Evolutionary conservation across 2,888 invertebrate species (phyloP).

Genomic region (Poecilus cupreus): DNA sequence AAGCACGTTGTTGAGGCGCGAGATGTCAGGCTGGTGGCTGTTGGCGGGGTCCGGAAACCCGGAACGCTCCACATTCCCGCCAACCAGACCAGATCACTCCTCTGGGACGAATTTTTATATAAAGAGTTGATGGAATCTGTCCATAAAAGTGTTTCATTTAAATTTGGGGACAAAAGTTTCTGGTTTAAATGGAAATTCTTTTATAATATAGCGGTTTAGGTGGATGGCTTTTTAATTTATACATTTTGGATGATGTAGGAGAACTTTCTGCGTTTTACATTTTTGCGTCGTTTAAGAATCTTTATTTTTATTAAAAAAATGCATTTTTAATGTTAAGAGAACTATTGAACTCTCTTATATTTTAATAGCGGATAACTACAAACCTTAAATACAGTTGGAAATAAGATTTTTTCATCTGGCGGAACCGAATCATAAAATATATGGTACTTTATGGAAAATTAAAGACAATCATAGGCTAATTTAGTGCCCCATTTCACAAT

Average conservation of each 20-base stretch:
- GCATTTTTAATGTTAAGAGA: no score
- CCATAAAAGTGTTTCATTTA: conserved; percentile 31
- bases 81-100: neutral
- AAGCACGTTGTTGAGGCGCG: no score
- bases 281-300: neutral
- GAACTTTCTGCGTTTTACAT: neutral
- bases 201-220: conserved; percentile 4
- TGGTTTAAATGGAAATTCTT: conserved; percentile 33
- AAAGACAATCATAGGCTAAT: no score
- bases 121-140: conserved; percentile 31
- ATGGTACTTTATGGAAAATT: no score
- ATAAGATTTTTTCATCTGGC: no score
- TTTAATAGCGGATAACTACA: no score
- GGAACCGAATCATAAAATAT: no score
- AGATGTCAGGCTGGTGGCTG: no score
- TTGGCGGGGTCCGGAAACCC: no score
- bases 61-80: neutral
- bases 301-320: neutral
- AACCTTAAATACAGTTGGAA: no score
- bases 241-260: neutral
- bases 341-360: no score
- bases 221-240: conserved; percentile 20
- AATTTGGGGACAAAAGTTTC: conserved; percentile 31
- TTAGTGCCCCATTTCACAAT: no score
- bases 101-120: conserved; percentile 16